These are phyloP conservation scores for Melanotaenia parkinsoni DNA, from an alignment of 2,797 vertebrate species.

Conservation along the genomic window DNA sequence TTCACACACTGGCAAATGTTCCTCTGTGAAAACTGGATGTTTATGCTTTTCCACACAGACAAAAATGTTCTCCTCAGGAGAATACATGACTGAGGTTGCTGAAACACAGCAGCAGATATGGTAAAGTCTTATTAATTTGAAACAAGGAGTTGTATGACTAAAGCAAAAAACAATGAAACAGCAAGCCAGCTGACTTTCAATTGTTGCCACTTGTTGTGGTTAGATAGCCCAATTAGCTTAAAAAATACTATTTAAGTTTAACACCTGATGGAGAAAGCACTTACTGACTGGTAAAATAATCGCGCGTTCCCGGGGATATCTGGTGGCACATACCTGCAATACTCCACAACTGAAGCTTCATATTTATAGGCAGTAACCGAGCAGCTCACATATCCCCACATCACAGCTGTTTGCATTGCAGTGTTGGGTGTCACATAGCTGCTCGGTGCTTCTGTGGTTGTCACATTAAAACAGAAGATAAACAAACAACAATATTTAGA, in stretches of 20 bases:
- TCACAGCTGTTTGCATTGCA: slow-evolving; percentile 82
- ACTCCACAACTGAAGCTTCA: slow-evolving; percentile 66
- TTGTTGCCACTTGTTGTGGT: neutral
- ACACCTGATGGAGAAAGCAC: slow-evolving; percentile 17
- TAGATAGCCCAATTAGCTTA: neutral
- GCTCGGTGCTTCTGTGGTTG: slow-evolving; percentile 69
- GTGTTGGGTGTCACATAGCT: slow-evolving; percentile 75
- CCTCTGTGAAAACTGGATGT: neutral
- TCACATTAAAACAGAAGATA: slow-evolving; percentile 78
- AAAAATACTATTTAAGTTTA: neutral
- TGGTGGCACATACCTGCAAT: slow-evolving; percentile 80
- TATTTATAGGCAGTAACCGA: slow-evolving; percentile 82
- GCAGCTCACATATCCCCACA: slow-evolving; percentile 72
- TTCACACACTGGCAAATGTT: neutral
- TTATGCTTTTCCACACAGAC: neutral
- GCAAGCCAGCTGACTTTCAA: neutral
- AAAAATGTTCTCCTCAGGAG: neutral
- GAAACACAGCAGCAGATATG: neutral
- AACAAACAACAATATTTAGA: slow-evolving; percentile 75
- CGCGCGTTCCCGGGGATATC: slow-evolving; percentile 66
- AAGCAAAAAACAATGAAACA: neutral
- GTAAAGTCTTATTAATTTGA: neutral
- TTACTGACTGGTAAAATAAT: slow-evolving; percentile 62
- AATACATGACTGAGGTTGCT: neutral
- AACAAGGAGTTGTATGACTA: neutral